Evolutionary conservation across 1,140 invertebrate genomes (phyloP).

Genomic region (Leptopilina clavipes): DNA sequence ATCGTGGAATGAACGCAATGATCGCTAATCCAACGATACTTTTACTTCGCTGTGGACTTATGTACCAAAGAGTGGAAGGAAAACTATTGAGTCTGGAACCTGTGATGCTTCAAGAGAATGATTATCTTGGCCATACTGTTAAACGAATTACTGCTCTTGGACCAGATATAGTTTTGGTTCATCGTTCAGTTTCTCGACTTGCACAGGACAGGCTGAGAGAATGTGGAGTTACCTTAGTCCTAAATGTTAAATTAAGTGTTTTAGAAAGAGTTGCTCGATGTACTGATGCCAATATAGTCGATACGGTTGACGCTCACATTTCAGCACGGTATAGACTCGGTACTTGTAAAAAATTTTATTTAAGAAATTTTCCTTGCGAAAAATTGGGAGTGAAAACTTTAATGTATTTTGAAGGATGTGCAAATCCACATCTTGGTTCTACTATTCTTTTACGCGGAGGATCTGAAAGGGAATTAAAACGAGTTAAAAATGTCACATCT

Average conservation of each 20-base stretch:
- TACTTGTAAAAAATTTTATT: slow-evolving; percentile 89
- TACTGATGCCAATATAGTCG: slow-evolving; percentile 89
- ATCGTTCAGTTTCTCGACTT: slow-evolving; percentile 90
- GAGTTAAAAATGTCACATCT: slow-evolving; percentile 88
- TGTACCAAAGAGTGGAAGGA: slow-evolving; percentile 94
- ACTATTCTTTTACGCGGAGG: slow-evolving; percentile 92
- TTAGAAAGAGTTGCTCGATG: slow-evolving; percentile 89
- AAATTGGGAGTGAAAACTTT: slow-evolving; percentile 85
- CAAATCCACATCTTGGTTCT: slow-evolving; percentile 87
- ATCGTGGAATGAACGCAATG: slow-evolving; percentile 89
- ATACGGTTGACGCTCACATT: slow-evolving; percentile 91
- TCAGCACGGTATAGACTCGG: slow-evolving; percentile 89
- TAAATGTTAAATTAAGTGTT: slow-evolving; percentile 91
- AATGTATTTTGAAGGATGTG: slow-evolving; percentile 95
- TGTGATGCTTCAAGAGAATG: slow-evolving; percentile 90
- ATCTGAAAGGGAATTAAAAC: slow-evolving; percentile 83
- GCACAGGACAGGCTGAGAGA: slow-evolving; percentile 91
- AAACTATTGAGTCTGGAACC: slow-evolving; percentile 93
- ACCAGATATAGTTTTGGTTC: slow-evolving; percentile 92
- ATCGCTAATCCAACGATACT: slow-evolving; percentile 90
- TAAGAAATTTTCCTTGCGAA: slow-evolving; percentile 80
- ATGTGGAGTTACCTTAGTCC: slow-evolving; percentile 87
- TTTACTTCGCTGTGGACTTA: slow-evolving; percentile 89
- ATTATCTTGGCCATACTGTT: slow-evolving; percentile 92
- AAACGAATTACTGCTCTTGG: slow-evolving; percentile 88